Evolutionary conservation across 2,113 vertebrate species (phyloP).

Genomic region (Nestor notabilis): DNA sequence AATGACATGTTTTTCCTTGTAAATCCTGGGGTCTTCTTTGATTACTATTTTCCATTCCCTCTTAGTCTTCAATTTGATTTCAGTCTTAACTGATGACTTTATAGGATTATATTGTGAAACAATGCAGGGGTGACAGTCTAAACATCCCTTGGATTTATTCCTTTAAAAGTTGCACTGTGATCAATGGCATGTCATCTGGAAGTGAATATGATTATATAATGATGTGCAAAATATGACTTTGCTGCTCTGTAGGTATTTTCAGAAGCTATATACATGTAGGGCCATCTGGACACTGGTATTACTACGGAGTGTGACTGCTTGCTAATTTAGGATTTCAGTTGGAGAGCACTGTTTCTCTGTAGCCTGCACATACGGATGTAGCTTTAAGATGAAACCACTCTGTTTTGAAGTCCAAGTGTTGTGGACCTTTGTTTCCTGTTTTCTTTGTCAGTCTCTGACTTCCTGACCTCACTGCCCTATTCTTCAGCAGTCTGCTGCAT

Average conservation of each 20-base stretch:
- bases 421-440: neutral
- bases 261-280: neutral
- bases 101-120: neutral
- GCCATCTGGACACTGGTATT: neutral
- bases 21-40: neutral
- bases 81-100: neutral
- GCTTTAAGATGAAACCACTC: neutral
- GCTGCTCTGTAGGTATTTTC: constrained; percentile 4
- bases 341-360: neutral
- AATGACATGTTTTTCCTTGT: neutral
- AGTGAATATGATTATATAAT: neutral
- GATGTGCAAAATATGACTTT: neutral
- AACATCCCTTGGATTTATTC: neutral
- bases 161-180: neutral
- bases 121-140: neutral
- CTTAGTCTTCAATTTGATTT: neutral
- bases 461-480: neutral
- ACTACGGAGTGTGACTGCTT: neutral
- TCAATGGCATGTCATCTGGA: neutral
- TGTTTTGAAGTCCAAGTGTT: neutral
- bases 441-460: neutral
- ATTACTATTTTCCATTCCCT: neutral
- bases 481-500: neutral
- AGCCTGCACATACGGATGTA: neutral
- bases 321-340: neutral